Evolutionary conservation across 2,113 vertebrate species (phyloP), one percentile per base, ranked within the genome.

Genomic region (Damaliscus lunatus): DNA sequence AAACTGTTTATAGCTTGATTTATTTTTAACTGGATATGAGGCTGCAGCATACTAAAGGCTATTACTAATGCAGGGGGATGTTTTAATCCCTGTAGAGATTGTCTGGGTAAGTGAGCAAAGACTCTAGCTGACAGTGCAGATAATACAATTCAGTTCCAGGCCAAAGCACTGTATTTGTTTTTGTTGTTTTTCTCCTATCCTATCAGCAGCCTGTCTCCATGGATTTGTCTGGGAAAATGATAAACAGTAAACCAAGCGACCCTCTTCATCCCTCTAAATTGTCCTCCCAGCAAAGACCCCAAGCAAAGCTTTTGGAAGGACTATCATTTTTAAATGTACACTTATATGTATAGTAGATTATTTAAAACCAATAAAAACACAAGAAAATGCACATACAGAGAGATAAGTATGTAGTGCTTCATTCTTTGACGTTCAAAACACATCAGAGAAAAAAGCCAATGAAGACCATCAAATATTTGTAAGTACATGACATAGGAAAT

Each of bases 121-220:
- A 59, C 64, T 96, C 89, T 83, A 84, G 91, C 62, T 87, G 90
- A 95, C 93, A 90, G 82, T 83, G 90, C 85, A 94, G 91, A 95
- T 13, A 94, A 95, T 31, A 31, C 80, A 62, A 50, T 92, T 91
- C 95, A 96, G 90, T 83, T 96, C 90, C 48, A 92, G 74, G 55
- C 96, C 86, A 96, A 90, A 96, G 82, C 62, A 62, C 90, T 94
- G 52, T 92, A 92, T 98, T 88, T 94, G 46, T 97, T 98, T 98
- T 86, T 97, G 80, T 96, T 98, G 90, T 85, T 88, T 89, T 94
- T 86, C 96, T 92, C 81, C 60, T 94, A 94, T 62, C 88, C 87
- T 71, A 57, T 91, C 96, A 96, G 90, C 64, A 97, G 60, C 88
- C 64, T 74, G 64, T 95, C 91, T 98, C 97, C 91, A 91, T 52